Evolutionary conservation across 2,888 invertebrate species (phyloP), one percentile per base, ranked within the genome.

Genomic region (Scaeva pyrastri): DNA sequence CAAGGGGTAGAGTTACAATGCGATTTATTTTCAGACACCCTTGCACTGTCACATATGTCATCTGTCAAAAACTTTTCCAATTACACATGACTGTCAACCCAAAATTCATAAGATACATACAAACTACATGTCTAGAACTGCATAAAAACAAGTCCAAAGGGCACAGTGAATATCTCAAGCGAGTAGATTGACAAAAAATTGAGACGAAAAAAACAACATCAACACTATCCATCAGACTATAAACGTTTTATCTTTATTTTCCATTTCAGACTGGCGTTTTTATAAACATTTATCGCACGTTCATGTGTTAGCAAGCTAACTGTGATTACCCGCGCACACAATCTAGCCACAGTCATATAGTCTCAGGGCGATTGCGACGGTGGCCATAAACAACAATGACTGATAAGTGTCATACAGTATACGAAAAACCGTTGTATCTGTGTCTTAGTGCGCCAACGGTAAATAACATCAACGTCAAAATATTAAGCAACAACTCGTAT

Each of bases 271-370:
- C 31, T 48, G 31, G 48, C 19, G 48, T 21, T 66, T 66, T 31
- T 66, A 48, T 66, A 45, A 48, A 31, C 45, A 48, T 48, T 66
- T 66, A 66, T 66, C 66, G 31, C 66, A 48, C 48, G 48, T 48
- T 48, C 23, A 23, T 52, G 11, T 12, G 39, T 31, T 1, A 31
- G 31, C 8, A 39, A 12, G 0, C 1, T 11, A 48, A 31, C 56
- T 19, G 48, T 31, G 14, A 48, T 26, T 48, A 48, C 45, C 45
- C 45, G 4, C 64, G 26, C 45, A 66, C 48, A 31, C 45, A 16
- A 19, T 48, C 19, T 26, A 26, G 12, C 39, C 21, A 21, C 16
- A 26, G 12, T 21, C 21, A 21, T 2, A 16, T 11, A 19, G 16
- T 10, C 66, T 48, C 66, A 48, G 14, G 19, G 48, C 8, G 52